Percentiles rank a stretch among this genome's conserved stretches.
phyloP scores from a whole-genome alignment of 2,797 vertebrate species.

The Pipistrellus kuhlii region DNA sequence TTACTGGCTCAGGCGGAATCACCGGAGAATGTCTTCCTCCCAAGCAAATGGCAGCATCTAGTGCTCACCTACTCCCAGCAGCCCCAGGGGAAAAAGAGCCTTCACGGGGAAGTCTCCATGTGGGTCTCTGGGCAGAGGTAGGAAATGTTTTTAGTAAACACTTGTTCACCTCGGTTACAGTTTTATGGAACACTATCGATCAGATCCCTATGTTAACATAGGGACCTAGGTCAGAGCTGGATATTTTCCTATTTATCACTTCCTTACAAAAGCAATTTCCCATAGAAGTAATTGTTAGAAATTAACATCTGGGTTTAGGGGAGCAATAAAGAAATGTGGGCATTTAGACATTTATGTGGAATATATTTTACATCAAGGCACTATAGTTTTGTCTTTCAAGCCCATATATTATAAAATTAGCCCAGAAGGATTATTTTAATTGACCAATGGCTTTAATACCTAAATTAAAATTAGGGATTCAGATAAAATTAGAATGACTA shows the following conservation, averaged over 20 bases:
- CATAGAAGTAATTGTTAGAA: constrained; percentile 26
- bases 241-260: not conserved
- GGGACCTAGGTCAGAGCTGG: not conserved
- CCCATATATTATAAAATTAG: constrained; percentile 1
- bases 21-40: constrained; percentile 89
- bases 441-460: constrained; percentile 15
- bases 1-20: constrained; percentile 95
- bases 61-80: constrained; percentile 95
- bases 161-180: not conserved
- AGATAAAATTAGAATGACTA: constrained; percentile 32
- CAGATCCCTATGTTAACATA: not conserved
- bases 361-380: not conserved
- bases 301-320: constrained; percentile 50
- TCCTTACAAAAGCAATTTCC: not conserved
- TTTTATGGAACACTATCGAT: constrained; percentile 9
- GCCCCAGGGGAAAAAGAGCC: constrained; percentile 95
- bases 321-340: not conserved
- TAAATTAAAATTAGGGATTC: constrained; percentile 59
- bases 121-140: constrained; percentile 98
- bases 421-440: constrained; percentile 44
- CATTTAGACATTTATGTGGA: constrained; percentile 36
- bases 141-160: constrained; percentile 17
- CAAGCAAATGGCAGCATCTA: constrained; percentile 95
- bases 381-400: constrained; percentile 24
- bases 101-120: constrained; percentile 91